Base-by-base conservation (phyloP, 2,797 vertebrate genomes). In the Amphiprion clarkii region DNA sequence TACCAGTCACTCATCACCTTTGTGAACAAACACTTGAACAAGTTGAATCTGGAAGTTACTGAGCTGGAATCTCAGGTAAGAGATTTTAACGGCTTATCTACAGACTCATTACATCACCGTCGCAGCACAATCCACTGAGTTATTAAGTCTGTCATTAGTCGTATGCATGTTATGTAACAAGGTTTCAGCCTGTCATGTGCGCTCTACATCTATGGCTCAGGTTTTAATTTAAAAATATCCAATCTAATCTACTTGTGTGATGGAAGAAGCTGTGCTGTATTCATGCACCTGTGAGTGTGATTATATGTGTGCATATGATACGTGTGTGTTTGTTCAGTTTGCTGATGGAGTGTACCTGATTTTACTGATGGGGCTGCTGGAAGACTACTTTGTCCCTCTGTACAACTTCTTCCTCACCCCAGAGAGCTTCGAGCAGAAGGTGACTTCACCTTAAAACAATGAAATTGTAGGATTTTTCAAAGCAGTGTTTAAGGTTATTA, bases 21-120 rank as follows among this genome's bases (percentile, higher is more conserved):
- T 60, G 97, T 99, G 80, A 99, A 99, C 95, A 99, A 99, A 88
- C 98, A 99, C 83, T 91, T 99, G 76, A 99, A 99, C 93, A 99
- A 99, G 88, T 91, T 99, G 85, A 99, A 99, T 89, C 84, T 99
- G 93, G 98, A 99, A 83, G 98, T 99, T 40, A 98, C 96, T 0
- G 97, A 99, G 71, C 94, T 99, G 85, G 98, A 99, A 90, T 95
- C 96, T 19, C 98, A 99, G 96, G 98, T 99, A 55, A 42, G 49
- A 67, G 2, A 63, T 63, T 27, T 16, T 29, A 11, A 55, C 25
- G 1, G 3, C 56, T 65, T 17, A 40, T 46, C 9, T 36, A 4
- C 19, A 31, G 21, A 16, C 6, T 42, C 2, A 2, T 16, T 5
- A 33, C 33, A 17, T 73, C 40, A 64, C 23, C 14, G 19, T 57